These are phyloP conservation scores for Cantharis flavilabris DNA, from an alignment of 2,888 invertebrate genomes.

Conservation along the genomic window DNA sequence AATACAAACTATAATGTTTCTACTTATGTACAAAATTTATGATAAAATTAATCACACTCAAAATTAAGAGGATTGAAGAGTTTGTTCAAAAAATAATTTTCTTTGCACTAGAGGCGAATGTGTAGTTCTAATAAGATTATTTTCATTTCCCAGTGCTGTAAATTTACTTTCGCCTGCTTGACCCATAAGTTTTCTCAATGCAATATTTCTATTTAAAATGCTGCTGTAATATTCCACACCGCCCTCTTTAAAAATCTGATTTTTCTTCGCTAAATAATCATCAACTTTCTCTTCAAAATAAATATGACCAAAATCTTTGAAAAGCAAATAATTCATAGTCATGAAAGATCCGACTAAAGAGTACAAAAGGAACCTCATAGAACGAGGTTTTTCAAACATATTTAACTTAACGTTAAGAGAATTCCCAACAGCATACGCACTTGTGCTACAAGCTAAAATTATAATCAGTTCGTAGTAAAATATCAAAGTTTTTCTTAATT, in stretches of 20 bases:
- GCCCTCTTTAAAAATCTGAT: conserved; percentile 68
- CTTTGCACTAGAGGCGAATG: conserved; percentile 68
- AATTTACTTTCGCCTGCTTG: conserved; percentile 64
- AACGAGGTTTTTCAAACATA: conserved; percentile 60
- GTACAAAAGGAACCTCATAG: conserved; percentile 60
- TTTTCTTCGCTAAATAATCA: conserved; percentile 62
- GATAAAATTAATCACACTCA: neutral
- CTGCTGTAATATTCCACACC: conserved; percentile 80
- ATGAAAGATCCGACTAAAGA: conserved; percentile 61
- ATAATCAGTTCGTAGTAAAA: conserved; percentile 62
- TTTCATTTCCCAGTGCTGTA: conserved; percentile 72
- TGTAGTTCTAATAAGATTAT: conserved; percentile 67
- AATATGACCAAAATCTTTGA: conserved; percentile 68
- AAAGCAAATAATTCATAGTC: conserved; percentile 64
- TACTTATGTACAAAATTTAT: neutral
- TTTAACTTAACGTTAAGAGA: conserved; percentile 61
- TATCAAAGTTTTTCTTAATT: conserved; percentile 65
- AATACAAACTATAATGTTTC: neutral
- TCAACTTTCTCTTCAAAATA: conserved; percentile 69
- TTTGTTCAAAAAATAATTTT: conserved; percentile 66
- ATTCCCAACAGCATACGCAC: conserved; percentile 60
- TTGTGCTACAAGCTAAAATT: conserved; percentile 57
- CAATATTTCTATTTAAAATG: conserved; percentile 72
- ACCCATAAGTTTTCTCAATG: conserved; percentile 70
- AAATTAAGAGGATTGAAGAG: neutral